Percentiles rank a stretch among this genome's conserved stretches.
These are phyloP conservation scores for Eciton burchellii DNA, from an alignment of 1,140 invertebrate species.

Conservation along the genomic window DNA sequence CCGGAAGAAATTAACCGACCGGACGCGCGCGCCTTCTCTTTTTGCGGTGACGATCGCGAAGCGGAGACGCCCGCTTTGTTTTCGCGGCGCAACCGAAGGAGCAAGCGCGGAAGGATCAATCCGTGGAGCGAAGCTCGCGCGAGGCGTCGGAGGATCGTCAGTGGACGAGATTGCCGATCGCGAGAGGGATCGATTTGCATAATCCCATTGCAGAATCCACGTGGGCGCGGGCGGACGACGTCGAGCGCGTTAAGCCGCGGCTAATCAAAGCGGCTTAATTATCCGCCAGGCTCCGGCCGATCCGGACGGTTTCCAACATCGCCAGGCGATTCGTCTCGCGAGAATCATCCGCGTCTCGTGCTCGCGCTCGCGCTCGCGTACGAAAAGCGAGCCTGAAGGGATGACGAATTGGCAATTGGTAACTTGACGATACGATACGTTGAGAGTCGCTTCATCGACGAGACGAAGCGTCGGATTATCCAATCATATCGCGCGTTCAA, in stretches of 20 bases:
- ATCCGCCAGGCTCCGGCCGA: slow-evolving; percentile 62
- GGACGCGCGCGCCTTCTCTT: slow-evolving; percentile 52
- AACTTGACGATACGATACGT: not conserved
- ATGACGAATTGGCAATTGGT: not conserved
- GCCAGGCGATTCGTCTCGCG: slow-evolving; percentile 68
- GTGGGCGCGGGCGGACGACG: too few species aligned
- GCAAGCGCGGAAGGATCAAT: too few species aligned
- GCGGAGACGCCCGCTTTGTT: slow-evolving; percentile 33
- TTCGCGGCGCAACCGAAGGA: too few species aligned
- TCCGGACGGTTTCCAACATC: slow-evolving; percentile 62
- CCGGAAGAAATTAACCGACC: slow-evolving; percentile 75
- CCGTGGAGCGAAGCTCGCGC: too few species aligned
- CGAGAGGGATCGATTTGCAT: too few species aligned
- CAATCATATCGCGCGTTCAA: not conserved
- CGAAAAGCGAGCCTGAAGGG: not conserved
- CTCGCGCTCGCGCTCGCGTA: not conserved
- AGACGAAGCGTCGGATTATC: not conserved
- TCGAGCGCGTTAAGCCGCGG: slow-evolving; percentile 70
- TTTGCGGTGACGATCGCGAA: slow-evolving; percentile 22
- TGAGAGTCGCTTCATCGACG: not conserved
- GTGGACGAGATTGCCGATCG: too few species aligned
- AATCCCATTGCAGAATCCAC: too few species aligned
- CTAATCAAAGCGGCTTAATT: slow-evolving; percentile 54
- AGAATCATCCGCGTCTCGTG: slow-evolving; percentile 10
- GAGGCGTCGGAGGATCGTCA: too few species aligned